A percentile compares a stretch with the other conserved stretches of the same genome.
These are phyloP conservation scores for Papilio xuthus DNA, from an alignment of 1,140 invertebrate genomes.

Conservation along the genomic window DNA sequence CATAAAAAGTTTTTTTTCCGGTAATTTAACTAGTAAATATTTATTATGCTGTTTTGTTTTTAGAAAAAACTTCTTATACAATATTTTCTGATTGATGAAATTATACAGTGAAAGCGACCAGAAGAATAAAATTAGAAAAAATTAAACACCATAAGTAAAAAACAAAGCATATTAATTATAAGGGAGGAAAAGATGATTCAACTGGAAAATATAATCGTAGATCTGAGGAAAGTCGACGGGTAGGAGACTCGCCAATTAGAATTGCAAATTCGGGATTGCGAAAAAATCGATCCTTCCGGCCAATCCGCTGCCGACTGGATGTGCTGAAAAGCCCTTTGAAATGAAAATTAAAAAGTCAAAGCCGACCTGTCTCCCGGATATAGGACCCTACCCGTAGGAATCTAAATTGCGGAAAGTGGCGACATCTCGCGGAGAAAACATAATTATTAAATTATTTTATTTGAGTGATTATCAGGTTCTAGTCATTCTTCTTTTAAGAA, in stretches of 20 bases:
- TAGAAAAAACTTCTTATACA: background rate
- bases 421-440: conserved; percentile 63
- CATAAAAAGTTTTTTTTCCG: no score
- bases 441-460: conserved; percentile 56
- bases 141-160: background rate
- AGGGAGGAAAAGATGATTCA: conserved; percentile 35
- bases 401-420: conserved; percentile 43
- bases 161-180: background rate
- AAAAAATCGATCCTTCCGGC: conserved; percentile 72
- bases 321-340: conserved; percentile 48
- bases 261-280: conserved; percentile 65
- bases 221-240: conserved; percentile 47
- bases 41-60: background rate
- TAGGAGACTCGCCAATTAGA: conserved; percentile 54
- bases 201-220: conserved; percentile 46
- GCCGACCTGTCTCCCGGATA: conserved; percentile 54
- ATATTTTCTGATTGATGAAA: background rate
- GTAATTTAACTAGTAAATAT: no score
- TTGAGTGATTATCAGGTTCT: conserved; percentile 51
- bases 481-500: no score
- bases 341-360: conserved; percentile 57
- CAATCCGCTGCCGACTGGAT: conserved; percentile 57
- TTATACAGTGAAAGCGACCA: background rate
- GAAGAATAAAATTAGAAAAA: background rate
- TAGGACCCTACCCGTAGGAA: conserved; percentile 40